Evolutionary conservation across 2,113 vertebrate species (phyloP).

Genomic region (Murina feae): DNA sequence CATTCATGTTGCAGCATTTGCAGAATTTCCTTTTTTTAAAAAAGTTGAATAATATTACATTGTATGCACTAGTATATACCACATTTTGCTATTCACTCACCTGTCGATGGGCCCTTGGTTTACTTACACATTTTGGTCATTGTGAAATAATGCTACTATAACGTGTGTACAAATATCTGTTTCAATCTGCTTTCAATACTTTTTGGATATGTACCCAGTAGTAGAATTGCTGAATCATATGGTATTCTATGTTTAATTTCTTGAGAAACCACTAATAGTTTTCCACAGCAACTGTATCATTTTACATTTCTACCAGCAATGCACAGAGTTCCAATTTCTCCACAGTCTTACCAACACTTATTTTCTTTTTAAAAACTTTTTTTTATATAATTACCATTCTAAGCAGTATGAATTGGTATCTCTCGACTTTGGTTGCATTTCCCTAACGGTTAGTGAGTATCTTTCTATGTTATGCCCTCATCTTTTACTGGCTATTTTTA

Average conservation of each 20-base stretch:
- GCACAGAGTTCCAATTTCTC: not conserved
- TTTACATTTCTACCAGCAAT: not conserved
- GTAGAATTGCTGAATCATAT: not conserved
- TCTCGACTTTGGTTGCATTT: not conserved
- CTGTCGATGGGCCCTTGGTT: not conserved
- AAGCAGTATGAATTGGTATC: not conserved
- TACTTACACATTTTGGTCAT: not conserved
- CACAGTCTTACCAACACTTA: not conserved
- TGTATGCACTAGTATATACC: not conserved
- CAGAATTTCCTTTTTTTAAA: not conserved
- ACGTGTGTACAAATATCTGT: not conserved
- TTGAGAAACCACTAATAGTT: not conserved
- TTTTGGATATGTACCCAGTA: not conserved
- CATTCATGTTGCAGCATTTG: not conserved
- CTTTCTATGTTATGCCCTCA: not conserved
- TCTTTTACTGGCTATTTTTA: not conserved
- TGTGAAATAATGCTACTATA: not conserved
- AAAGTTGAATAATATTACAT: not conserved
- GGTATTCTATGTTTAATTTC: not conserved
- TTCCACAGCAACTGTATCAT: not conserved
- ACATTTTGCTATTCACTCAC: not conserved
- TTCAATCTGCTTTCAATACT: not conserved
- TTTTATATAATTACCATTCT: not conserved
- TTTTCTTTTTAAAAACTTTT: not conserved
- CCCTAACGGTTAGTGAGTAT: not conserved